A percentile compares a stretch with the other conserved stretches of the same genome.
These are phyloP conservation scores for Atlantisia rogersi DNA, from an alignment of 2,113 vertebrate genomes.

Conservation along the genomic window DNA sequence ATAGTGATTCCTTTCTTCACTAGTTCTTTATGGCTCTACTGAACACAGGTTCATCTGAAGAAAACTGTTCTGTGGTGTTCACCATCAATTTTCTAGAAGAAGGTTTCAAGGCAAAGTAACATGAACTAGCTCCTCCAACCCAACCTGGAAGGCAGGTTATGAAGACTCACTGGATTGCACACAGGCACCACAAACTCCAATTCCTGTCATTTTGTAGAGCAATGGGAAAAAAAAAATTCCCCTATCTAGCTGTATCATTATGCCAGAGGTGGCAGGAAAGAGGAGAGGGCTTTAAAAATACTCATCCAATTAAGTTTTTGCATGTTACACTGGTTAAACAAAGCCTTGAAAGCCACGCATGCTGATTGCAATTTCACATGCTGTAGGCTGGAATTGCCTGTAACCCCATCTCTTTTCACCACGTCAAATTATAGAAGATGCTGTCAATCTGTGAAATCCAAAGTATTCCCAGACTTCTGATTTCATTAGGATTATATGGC, in stretches of 20 bases:
- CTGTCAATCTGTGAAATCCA: conserved; percentile 41
- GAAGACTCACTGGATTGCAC: not conserved
- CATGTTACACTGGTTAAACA: not conserved
- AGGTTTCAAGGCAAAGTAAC: not conserved
- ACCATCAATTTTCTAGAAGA: not conserved
- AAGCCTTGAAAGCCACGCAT: not conserved
- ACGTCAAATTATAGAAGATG: conserved; percentile 42
- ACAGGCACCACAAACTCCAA: not conserved
- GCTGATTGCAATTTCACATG: not conserved
- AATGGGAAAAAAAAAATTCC: not conserved
- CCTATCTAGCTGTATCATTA: not conserved
- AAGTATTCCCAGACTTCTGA: conserved; percentile 19
- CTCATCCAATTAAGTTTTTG: not conserved
- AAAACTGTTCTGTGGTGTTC: not conserved
- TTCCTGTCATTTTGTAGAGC: not conserved
- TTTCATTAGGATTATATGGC: conserved; percentile 25
- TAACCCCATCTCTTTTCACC: conserved; percentile 6
- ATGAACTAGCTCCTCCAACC: not conserved
- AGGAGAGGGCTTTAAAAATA: not conserved
- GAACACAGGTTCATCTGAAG: not conserved
- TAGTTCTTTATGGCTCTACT: not conserved
- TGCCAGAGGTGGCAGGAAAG: not conserved
- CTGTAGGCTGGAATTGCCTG: not conserved
- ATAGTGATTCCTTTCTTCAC: not conserved
- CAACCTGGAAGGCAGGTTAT: not conserved